These are phyloP conservation scores for Corythoichthys intestinalis DNA, from an alignment of 2,113 vertebrate genomes.

Conservation along the genomic window DNA sequence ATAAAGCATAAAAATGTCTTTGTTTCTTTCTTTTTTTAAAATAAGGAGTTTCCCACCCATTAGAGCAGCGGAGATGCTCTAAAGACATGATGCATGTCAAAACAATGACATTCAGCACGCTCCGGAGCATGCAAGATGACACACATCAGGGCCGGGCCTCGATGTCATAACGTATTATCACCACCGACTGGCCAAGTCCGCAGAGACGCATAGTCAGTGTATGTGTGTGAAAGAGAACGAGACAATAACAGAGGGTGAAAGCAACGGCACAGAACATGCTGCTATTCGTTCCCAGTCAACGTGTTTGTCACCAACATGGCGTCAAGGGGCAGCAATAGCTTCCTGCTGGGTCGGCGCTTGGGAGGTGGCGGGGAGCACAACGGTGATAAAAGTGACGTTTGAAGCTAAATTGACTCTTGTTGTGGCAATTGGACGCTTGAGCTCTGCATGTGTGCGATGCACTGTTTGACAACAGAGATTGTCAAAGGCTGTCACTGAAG, in stretches of 20 bases:
- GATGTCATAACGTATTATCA: constrained; percentile 57
- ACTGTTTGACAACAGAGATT: neutral
- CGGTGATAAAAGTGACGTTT: neutral
- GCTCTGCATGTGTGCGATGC: neutral
- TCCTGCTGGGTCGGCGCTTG: constrained; percentile 17
- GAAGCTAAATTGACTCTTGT: neutral
- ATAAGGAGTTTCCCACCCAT: neutral
- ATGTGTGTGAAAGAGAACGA: constrained; percentile 15
- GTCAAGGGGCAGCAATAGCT: constrained; percentile 12
- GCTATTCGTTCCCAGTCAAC: constrained; percentile 47
- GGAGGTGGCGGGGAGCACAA: neutral
- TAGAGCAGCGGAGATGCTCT: constrained; percentile 28
- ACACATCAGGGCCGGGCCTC: constrained; percentile 48
- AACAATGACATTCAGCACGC: constrained; percentile 41
- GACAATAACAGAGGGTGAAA: constrained; percentile 51
- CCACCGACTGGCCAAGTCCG: constrained; percentile 41
- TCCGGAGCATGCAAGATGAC: constrained; percentile 57
- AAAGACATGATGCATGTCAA: constrained; percentile 32
- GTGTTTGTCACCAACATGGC: constrained; percentile 37
- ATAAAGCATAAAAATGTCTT: neutral
- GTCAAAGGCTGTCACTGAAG: neutral
- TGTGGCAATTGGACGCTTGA: neutral
- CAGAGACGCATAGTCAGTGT: constrained; percentile 12
- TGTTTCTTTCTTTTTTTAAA: neutral
- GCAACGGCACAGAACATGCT: constrained; percentile 51